Evolutionary conservation across 2,888 invertebrate species (phyloP).

Genomic region (Drosophila neutralis): DNA sequence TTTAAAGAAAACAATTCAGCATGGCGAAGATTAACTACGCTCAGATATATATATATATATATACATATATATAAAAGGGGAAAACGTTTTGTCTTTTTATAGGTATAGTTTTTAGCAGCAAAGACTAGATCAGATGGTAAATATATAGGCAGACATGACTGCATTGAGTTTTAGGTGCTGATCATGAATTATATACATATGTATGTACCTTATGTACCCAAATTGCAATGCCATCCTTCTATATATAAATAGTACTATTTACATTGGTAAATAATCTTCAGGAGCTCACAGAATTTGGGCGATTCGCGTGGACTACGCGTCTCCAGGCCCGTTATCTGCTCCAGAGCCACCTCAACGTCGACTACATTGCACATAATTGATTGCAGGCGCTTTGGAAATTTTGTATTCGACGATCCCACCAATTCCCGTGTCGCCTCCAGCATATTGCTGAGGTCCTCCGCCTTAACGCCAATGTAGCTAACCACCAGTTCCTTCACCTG

Average conservation of each 20-base stretch:
- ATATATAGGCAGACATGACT: neutral
- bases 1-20: neutral
- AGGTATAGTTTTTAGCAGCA: neutral
- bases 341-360: conserved; percentile 64
- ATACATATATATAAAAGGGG: neutral
- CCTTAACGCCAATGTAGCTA: conserved; percentile 55
- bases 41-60: neutral
- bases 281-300: conserved; percentile 58
- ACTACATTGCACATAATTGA: conserved; percentile 65
- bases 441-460: conserved; percentile 53
- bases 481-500: conserved; percentile 57
- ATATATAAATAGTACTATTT: conserved; percentile 30
- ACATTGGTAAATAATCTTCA: conserved; percentile 64
- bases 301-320: conserved; percentile 60
- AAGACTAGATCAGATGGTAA: neutral
- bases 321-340: conserved; percentile 66
- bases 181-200: neutral
- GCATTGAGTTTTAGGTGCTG: neutral
- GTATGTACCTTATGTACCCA: conserved; percentile 3
- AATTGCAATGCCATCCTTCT: conserved; percentile 10
- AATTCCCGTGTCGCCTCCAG: conserved; percentile 47
- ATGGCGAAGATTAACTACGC: neutral
- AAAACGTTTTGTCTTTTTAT: neutral
- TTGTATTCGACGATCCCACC: conserved; percentile 17
- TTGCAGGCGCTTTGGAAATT: conserved; percentile 59